Percentiles rank a stretch among this genome's conserved stretches.
Conservation (phyloP, 2,113 vertebrate species). For the Anseranas semipalmata region DNA sequence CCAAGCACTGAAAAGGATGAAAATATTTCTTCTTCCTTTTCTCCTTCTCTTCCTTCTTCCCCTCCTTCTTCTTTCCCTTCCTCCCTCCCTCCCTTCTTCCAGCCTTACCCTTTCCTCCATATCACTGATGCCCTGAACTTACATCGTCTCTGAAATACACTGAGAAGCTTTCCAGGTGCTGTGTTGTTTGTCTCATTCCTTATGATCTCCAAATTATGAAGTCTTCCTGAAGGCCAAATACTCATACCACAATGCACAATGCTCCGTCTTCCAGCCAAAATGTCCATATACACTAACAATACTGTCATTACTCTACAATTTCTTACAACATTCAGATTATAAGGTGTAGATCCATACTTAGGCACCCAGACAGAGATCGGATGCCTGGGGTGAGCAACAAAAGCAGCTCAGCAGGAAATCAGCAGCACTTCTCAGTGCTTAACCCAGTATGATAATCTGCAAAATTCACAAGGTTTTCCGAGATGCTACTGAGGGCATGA, state of each 20-base stretch:
- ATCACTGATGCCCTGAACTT: neutral
- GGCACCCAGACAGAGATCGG: neutral
- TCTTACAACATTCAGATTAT: neutral
- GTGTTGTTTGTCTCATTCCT: neutral
- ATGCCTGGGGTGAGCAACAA: neutral
- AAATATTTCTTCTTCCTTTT: neutral
- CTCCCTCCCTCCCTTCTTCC: rapidly evolving
- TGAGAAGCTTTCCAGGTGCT: neutral
- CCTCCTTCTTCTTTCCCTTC: neutral
- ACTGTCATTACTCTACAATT: neutral
- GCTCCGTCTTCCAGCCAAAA: neutral
- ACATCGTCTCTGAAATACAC: neutral
- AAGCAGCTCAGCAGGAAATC: neutral
- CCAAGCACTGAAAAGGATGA: neutral
- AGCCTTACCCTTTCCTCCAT: neutral
- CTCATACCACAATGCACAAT: neutral
- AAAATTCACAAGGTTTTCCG: neutral
- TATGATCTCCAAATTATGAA: neutral
- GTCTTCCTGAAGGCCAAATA: neutral
- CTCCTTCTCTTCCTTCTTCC: neutral
- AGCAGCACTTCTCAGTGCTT: neutral
- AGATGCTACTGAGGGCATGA: neutral
- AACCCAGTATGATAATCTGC: neutral
- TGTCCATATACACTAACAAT: neutral
- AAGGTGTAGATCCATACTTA: neutral